A percentile compares a stretch with the other conserved stretches of the same genome.
Evolutionary conservation across 2,797 vertebrate species (phyloP).

Genomic region (Labroides dimidiatus): DNA sequence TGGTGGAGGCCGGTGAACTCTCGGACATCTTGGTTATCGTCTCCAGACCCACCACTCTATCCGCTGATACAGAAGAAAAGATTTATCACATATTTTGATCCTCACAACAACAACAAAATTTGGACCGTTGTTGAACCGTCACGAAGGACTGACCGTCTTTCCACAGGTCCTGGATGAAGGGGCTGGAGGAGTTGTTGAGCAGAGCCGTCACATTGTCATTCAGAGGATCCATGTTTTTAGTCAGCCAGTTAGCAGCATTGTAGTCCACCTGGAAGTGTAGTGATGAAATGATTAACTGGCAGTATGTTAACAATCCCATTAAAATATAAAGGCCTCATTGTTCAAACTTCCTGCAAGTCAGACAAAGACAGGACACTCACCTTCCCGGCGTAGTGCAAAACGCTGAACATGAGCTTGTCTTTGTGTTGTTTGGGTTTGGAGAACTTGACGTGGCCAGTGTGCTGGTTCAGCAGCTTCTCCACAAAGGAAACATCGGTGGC

Average conservation of each 20-base stretch:
- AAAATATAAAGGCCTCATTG: too few species aligned
- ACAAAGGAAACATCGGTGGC: conserved; percentile 95
- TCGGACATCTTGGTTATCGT: conserved; percentile 97
- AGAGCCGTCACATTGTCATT: conserved; percentile 95
- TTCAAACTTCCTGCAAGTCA: too few species aligned
- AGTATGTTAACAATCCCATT: neutral
- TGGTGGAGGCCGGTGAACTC: conserved; percentile 85
- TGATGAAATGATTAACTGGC: neutral
- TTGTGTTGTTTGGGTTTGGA: conserved; percentile 95
- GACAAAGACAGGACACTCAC: conserved; percentile 71
- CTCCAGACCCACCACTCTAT: conserved; percentile 95
- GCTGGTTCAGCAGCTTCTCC: conserved; percentile 91
- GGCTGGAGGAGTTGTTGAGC: conserved; percentile 93
- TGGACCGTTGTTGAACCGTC: too few species aligned
- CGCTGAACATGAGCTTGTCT: conserved; percentile 92
- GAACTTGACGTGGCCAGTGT: conserved; percentile 91
- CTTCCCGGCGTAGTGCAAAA: conserved; percentile 95
- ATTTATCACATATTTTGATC: neutral
- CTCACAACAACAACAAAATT: neutral
- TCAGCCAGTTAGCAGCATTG: conserved; percentile 92
- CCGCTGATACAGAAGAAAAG: conserved; percentile 76
- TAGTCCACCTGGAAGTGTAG: conserved; percentile 89
- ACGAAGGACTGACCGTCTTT: conserved; percentile 88
- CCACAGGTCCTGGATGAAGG: conserved; percentile 94
- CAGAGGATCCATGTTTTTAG: conserved; percentile 98